A percentile compares a stretch with the other conserved stretches of the same genome.
These are phyloP conservation scores for Orchesellides sinensis DNA, from an alignment of 2,888 invertebrate species.

Conservation along the genomic window DNA sequence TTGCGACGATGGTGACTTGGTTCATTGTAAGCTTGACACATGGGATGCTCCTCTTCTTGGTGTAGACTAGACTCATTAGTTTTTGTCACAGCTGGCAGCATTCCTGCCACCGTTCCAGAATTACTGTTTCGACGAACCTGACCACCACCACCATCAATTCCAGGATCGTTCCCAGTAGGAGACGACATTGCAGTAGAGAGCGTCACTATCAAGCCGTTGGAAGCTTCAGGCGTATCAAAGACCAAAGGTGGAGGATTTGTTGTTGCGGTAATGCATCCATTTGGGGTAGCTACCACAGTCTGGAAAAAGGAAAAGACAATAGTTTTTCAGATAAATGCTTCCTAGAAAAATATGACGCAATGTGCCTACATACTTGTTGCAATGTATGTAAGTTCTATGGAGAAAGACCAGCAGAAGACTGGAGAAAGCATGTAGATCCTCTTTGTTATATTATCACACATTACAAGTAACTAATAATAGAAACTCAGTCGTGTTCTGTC, in stretches of 20 bases:
- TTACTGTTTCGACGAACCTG: too few relatives aligned
- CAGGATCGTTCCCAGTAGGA: neutral
- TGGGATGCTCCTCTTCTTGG: neutral
- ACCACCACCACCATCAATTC: neutral
- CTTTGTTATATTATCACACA: too few relatives aligned
- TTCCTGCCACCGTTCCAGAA: neutral
- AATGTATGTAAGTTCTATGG: too few relatives aligned
- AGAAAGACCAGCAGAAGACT: too few relatives aligned
- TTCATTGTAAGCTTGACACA: neutral
- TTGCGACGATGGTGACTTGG: too few relatives aligned
- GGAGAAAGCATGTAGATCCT: too few relatives aligned
- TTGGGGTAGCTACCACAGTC: constrained; percentile 63
- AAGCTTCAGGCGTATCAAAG: neutral
- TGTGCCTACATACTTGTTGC: neutral
- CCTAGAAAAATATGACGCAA: too few relatives aligned
- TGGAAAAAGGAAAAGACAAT: constrained; percentile 18
- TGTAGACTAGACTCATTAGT: neutral
- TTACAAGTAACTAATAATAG: too few relatives aligned
- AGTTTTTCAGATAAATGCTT: too few relatives aligned
- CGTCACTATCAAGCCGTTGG: neutral
- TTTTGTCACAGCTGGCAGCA: neutral
- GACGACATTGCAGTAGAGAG: too few relatives aligned
- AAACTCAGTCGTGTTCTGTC: too few relatives aligned
- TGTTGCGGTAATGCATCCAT: constrained; percentile 34
- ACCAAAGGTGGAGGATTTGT: constrained; percentile 23